Conservation (phyloP, 1,140 invertebrate genomes). For the Drosophila nannoptera region DNA sequence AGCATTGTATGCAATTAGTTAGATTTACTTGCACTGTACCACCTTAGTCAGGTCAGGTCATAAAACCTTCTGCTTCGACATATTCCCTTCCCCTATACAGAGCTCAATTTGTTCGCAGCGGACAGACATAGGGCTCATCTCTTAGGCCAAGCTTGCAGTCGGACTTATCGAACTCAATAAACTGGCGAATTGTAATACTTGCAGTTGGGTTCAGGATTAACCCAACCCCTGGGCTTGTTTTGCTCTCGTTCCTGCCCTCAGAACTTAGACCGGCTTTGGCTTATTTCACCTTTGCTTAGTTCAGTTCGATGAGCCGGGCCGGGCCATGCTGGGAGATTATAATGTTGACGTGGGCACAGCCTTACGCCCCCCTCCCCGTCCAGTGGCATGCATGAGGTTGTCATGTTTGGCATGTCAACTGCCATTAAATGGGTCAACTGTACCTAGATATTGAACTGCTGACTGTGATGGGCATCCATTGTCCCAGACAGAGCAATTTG, state of each 20-base stretch:
- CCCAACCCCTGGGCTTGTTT: background rate
- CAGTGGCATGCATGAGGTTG: conserved; percentile 17
- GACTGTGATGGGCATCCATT: background rate
- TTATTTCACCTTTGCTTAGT: conserved; percentile 27
- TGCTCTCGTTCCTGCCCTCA: conserved; percentile 9
- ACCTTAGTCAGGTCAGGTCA: no score
- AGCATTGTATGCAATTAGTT: no score
- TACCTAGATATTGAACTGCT: conserved; percentile 28
- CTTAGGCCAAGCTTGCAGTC: background rate
- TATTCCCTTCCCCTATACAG: no score
- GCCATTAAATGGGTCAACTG: conserved; percentile 33
- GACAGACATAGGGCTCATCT: background rate
- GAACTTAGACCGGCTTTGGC: conserved; percentile 17
- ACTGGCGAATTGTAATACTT: background rate
- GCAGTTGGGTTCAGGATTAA: background rate
- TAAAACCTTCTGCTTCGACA: no score
- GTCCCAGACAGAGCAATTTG: background rate
- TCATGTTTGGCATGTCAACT: conserved; percentile 40
- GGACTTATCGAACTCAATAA: background rate
- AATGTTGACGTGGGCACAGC: conserved; percentile 23
- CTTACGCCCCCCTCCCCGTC: background rate
- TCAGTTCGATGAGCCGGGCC: conserved; percentile 6
- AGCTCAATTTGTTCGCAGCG: no score
- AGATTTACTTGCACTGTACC: no score
- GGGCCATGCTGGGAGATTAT: conserved; percentile 28